phyloP scores from a whole-genome alignment of 92 coral and sea anemone genomes.

The Phenganax subtilis region DNA sequence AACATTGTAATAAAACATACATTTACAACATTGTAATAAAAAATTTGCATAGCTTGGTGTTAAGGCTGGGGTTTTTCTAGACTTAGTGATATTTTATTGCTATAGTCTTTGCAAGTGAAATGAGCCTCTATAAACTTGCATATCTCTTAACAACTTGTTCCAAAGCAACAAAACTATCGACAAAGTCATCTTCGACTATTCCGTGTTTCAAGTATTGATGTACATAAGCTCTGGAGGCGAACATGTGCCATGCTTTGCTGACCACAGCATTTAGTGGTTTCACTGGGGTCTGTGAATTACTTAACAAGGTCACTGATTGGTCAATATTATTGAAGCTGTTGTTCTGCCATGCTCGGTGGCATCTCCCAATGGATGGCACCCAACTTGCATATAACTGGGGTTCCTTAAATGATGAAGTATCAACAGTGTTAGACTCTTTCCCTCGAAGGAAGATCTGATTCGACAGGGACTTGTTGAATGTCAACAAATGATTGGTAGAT shows the following conservation, averaged over 20 bases:
- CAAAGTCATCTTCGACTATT: slow-evolving; percentile 84
- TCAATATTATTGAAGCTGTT: slow-evolving; percentile 79
- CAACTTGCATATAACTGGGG: slow-evolving; percentile 67
- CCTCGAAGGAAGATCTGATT: slow-evolving; percentile 86
- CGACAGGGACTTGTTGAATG: slow-evolving; percentile 77
- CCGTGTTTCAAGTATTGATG: slow-evolving; percentile 94
- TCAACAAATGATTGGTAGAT: slow-evolving; percentile 11
- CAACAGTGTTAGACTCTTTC: slow-evolving; percentile 69
- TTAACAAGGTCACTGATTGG: slow-evolving; percentile 74
- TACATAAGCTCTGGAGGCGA: slow-evolving; percentile 92
- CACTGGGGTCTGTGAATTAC: slow-evolving; percentile 86
- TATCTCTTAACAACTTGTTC: slow-evolving; percentile 90
- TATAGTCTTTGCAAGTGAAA: background rate
- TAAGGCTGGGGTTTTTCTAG: background rate
- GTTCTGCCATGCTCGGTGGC: slow-evolving; percentile 60
- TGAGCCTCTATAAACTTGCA: slow-evolving; percentile 45
- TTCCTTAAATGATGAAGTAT: slow-evolving; percentile 65
- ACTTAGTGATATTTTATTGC: background rate
- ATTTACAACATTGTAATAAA: slow-evolving; percentile 7
- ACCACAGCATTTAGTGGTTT: slow-evolving; percentile 77
- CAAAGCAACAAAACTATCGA: slow-evolving; percentile 85
- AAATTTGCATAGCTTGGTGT: background rate
- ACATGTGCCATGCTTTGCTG: slow-evolving; percentile 93
- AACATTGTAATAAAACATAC: background rate
- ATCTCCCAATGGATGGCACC: slow-evolving; percentile 60